Percentiles rank a stretch among this genome's conserved stretches.
Conservation (phyloP, 2,113 vertebrate genomes). For the Caranx ignobilis region DNA sequence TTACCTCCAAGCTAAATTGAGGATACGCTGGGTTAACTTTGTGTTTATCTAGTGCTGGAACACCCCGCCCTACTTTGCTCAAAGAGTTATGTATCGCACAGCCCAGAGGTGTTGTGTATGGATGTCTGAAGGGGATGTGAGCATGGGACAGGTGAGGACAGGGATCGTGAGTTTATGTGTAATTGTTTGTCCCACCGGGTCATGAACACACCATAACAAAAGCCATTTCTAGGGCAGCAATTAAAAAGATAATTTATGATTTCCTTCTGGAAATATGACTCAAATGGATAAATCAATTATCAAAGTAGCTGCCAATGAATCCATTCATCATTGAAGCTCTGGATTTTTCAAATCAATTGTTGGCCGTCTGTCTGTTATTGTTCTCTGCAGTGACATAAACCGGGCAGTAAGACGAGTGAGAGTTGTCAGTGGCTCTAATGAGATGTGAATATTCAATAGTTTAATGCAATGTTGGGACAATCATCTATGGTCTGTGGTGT, state of each 20-base stretch:
- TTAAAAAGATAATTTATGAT: not conserved
- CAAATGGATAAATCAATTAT: not conserved
- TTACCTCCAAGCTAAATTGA: constrained; percentile 86
- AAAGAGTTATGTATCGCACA: constrained; percentile 75
- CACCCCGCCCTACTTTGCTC: constrained; percentile 87
- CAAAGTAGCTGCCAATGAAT: not conserved
- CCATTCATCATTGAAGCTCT: not conserved
- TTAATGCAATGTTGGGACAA: constrained; percentile 50
- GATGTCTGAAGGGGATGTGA: constrained; percentile 6
- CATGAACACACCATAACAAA: no score
- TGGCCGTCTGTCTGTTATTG: not conserved
- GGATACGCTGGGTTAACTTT: constrained; percentile 78
- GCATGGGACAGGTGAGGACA: constrained; percentile 59
- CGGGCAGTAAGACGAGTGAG: not conserved
- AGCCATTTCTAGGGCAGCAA: no score
- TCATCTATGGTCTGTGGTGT: constrained; percentile 27
- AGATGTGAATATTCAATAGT: constrained; percentile 53
- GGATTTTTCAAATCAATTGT: not conserved
- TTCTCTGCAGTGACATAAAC: constrained; percentile 2
- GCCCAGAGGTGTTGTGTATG: constrained; percentile 23
- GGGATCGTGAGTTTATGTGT: not conserved
- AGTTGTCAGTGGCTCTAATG: constrained; percentile 34
- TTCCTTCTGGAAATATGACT: not conserved
- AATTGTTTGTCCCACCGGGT: no score
- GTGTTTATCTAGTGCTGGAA: constrained; percentile 86